Conservation (phyloP, 2,888 invertebrate species). For the Anoncus sp. region DNA sequence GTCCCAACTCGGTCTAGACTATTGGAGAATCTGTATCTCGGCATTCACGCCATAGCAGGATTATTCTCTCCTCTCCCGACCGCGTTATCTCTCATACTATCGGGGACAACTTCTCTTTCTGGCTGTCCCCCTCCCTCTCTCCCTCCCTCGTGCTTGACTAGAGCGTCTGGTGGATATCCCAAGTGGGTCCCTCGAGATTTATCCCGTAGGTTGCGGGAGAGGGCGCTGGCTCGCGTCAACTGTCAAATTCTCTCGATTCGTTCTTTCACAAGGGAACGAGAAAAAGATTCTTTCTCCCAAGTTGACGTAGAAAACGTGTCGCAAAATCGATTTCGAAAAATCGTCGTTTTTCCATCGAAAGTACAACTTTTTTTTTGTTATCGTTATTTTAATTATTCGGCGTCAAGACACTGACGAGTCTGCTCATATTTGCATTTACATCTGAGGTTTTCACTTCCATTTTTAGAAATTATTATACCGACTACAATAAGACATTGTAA, state of each 20-base stretch:
- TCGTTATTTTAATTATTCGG: not conserved
- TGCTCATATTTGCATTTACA: not conserved
- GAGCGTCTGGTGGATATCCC: constrained; percentile 40
- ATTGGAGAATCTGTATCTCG: constrained; percentile 7
- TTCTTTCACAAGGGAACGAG: constrained; percentile 42
- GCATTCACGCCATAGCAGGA: constrained; percentile 10
- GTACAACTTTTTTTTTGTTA: not conserved
- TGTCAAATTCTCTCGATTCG: constrained; percentile 59
- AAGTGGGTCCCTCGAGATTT: constrained; percentile 56
- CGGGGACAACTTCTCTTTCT: constrained; percentile 1
- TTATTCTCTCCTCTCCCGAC: constrained; percentile 22
- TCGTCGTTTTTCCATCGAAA: not conserved
- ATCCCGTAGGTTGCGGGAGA: constrained; percentile 39
- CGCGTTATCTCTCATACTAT: not conserved
- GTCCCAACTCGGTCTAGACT: constrained; percentile 5
- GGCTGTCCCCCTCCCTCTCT: not conserved
- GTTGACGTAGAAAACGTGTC: constrained; percentile 39
- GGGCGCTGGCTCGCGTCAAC: constrained; percentile 21
- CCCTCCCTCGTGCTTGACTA: constrained; percentile 9
- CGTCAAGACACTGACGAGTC: not conserved
- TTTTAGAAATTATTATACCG: no score
- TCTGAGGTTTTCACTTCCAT: no score
- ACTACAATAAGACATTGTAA: not conserved
- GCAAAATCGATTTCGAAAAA: constrained; percentile 31
- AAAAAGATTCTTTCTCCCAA: constrained; percentile 33